These are phyloP conservation scores for Toxonevra muliebris DNA, from an alignment of 2,888 invertebrate species.

Conservation along the genomic window DNA sequence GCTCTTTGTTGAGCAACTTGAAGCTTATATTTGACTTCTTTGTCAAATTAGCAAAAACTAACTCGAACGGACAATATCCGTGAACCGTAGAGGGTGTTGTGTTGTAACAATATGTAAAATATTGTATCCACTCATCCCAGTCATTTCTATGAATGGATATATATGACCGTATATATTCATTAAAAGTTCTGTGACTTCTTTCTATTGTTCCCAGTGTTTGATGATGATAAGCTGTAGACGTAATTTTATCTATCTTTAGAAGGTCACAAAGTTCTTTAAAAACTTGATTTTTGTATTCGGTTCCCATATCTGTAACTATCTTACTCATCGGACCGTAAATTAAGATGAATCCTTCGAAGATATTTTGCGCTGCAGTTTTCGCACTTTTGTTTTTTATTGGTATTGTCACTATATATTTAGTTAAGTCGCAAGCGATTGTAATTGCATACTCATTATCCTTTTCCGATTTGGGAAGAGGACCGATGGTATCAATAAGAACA, in stretches of 20 bases:
- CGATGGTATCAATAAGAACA: slow-evolving; percentile 38
- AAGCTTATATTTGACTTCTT: slow-evolving; percentile 10
- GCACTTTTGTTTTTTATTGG: slow-evolving; percentile 44
- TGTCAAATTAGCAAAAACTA: slow-evolving; percentile 22
- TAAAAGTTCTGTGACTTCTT: slow-evolving; percentile 40
- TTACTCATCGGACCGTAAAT: slow-evolving; percentile 36
- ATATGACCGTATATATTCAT: slow-evolving; percentile 39
- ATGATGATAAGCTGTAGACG: slow-evolving; percentile 37
- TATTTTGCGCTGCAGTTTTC: slow-evolving; percentile 40
- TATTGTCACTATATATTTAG: slow-evolving; percentile 34
- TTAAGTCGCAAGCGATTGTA: slow-evolving; percentile 39
- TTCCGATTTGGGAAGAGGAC: slow-evolving; percentile 35
- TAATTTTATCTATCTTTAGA: slow-evolving; percentile 25
- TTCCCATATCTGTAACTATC: slow-evolving; percentile 37
- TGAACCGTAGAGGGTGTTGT: slow-evolving; percentile 22
- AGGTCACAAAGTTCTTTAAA: slow-evolving; percentile 27
- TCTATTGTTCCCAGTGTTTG: slow-evolving; percentile 40
- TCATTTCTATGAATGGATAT: slow-evolving; percentile 28
- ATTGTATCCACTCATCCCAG: slow-evolving; percentile 34
- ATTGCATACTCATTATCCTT: slow-evolving; percentile 37
- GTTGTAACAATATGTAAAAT: slow-evolving; percentile 33
- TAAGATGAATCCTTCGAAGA: slow-evolving; percentile 42
- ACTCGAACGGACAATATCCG: slow-evolving; percentile 24
- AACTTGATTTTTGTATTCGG: slow-evolving; percentile 36
- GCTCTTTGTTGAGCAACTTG: slow-evolving; percentile 7